Conservation (phyloP, 2,797 vertebrate species). For the Pelochelys cantorii region DNA sequence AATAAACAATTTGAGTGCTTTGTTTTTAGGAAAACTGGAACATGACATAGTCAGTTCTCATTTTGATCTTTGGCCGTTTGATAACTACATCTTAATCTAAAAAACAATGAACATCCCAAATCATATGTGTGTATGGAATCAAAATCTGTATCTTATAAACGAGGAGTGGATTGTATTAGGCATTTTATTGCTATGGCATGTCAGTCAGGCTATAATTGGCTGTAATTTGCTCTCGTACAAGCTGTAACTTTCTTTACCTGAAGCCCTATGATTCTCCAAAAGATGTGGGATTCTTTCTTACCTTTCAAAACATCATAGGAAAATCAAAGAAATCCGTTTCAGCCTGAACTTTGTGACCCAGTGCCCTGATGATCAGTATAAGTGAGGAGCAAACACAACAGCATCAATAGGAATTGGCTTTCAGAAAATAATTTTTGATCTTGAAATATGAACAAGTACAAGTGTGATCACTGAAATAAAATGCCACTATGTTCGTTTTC, state of each 20-base stretch:
- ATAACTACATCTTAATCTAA: slow-evolving; percentile 49
- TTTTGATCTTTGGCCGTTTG: not conserved
- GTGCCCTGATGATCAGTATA: slow-evolving; percentile 48
- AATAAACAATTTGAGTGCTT: not conserved
- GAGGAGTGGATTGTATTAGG: slow-evolving; percentile 3
- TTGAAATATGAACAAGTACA: slow-evolving; percentile 76
- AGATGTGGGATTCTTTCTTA: slow-evolving; percentile 53
- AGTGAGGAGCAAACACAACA: slow-evolving; percentile 65
- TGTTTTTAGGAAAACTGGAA: not conserved
- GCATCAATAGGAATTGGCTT: slow-evolving; percentile 70
- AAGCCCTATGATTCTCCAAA: slow-evolving; percentile 53
- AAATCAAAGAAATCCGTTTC: slow-evolving; percentile 72
- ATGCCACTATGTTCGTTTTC: slow-evolving; percentile 40
- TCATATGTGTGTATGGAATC: slow-evolving; percentile 49
- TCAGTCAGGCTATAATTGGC: slow-evolving; percentile 66
- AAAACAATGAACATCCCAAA: slow-evolving; percentile 59
- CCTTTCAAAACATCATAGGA: slow-evolving; percentile 64
- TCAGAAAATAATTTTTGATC: slow-evolving; percentile 75
- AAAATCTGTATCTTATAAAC: slow-evolving; percentile 46
- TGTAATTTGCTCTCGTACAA: slow-evolving; percentile 64
- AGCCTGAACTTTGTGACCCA: slow-evolving; percentile 50
- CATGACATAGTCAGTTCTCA: not conserved
- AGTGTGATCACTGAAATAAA: slow-evolving; percentile 72
- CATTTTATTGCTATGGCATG: slow-evolving; percentile 62
- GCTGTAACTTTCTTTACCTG: slow-evolving; percentile 60